These are phyloP conservation scores for Apeira syringaria DNA, from an alignment of 2,888 invertebrate species.

Conservation along the genomic window DNA sequence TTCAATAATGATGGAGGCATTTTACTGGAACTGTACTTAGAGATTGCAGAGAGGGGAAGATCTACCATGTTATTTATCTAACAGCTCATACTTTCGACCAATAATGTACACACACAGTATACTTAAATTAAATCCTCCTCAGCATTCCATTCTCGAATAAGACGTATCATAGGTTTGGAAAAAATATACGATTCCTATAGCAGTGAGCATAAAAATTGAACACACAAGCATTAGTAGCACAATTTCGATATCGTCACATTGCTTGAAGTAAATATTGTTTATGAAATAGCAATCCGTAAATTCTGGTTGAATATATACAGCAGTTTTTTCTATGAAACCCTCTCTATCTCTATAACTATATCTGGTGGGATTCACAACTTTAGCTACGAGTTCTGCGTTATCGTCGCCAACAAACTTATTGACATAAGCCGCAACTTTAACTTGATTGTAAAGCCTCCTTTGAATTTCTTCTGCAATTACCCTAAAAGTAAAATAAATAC, in stretches of 20 bases:
- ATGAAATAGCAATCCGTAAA: background rate
- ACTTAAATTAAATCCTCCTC: too few species aligned
- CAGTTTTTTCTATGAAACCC: background rate
- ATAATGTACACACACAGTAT: too few species aligned
- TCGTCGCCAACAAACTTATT: background rate
- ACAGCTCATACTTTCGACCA: too few species aligned
- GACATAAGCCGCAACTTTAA: background rate
- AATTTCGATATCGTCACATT: constrained; percentile 33
- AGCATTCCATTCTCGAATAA: constrained; percentile 15
- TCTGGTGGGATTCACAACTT: background rate
- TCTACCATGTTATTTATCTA: too few species aligned
- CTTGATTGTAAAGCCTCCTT: background rate
- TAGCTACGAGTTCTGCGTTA: background rate
- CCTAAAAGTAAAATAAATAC: background rate
- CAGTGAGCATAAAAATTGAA: constrained; percentile 24
- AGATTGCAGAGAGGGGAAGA: too few species aligned
- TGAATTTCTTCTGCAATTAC: background rate
- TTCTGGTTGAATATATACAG: background rate
- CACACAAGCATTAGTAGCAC: constrained; percentile 28
- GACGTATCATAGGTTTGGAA: constrained; percentile 12
- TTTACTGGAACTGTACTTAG: too few species aligned
- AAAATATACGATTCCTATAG: constrained; percentile 28
- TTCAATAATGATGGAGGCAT: too few species aligned
- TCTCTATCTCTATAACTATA: background rate
- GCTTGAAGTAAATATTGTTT: constrained; percentile 26